Evolutionary conservation across 2,797 vertebrate species (phyloP), one percentile per base, ranked within the genome.

Genomic region (Hephaestus fuliginosus): DNA sequence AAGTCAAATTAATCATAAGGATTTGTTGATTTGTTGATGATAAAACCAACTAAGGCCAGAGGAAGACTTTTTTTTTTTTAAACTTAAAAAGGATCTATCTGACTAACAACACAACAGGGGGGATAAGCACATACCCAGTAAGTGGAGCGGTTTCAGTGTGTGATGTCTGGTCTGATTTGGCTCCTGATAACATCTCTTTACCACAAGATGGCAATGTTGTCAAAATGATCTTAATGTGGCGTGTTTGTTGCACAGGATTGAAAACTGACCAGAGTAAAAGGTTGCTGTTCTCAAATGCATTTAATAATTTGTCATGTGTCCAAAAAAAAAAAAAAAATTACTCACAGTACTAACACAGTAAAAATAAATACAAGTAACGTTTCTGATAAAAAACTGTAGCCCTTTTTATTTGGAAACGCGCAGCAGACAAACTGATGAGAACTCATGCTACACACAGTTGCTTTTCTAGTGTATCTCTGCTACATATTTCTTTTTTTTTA

Each of bases 401-500:
- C 94, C 94, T 95, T 95, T 92, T 91, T 89, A 92, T 93, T 93
- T 82, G 86, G 83, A 93, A 91, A 92, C 81, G 53, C 80, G 53
- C 89, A 91, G 89, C 87, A 92, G 74, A 91, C 83, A 76, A 89
- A 93, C 80, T 12, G 76, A 91, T 91, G 84, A 88, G 68, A 89
- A 90, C 88, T 92, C 93, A 92, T 95, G 93, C 94, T 95, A 94
- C 93, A 94, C 90, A 63, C 87, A 90, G 83, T 93, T 93, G 88
- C 88, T 92, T 88, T 39, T 84, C 89, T 90, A 88, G 65, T 87
- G 77, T 72, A 83, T 85, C 87, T 89, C 87, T 94, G 94, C 93
- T 95, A 95, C 94, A 95, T 94, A 89, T 91, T 80, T 82, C 67
- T 87, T 84, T 70, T 82, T 73, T 74, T 78, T 76, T 87, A 33